Evolutionary conservation across 2,888 invertebrate species (phyloP).

Genomic region (Lepidochrysops patricia): DNA sequence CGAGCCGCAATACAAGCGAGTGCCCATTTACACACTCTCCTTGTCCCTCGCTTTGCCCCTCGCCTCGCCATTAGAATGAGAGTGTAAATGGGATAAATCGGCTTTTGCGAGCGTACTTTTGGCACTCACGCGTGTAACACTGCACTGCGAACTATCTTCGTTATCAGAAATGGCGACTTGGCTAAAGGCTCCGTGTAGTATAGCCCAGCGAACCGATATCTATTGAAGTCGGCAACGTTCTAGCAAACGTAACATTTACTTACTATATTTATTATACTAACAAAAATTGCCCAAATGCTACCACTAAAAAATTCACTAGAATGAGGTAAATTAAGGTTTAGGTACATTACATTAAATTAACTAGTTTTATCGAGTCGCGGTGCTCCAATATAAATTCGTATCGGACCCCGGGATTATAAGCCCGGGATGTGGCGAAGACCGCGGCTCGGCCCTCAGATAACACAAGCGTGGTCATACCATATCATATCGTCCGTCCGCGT

Average conservation of each 20-base stretch:
- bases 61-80: too few relatives aligned
- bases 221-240: conserved; percentile 19
- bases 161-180: too few relatives aligned
- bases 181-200: too few relatives aligned
- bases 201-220: not conserved
- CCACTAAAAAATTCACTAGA: conserved; percentile 69
- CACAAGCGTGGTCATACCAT: conserved; percentile 62
- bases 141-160: too few relatives aligned
- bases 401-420: conserved; percentile 33
- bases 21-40: too few relatives aligned
- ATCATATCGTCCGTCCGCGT: conserved; percentile 39
- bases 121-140: too few relatives aligned
- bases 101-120: too few relatives aligned
- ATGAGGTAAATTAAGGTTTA: conserved; percentile 44
- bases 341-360: conserved; percentile 44
- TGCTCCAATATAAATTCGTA: conserved; percentile 54
- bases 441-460: conserved; percentile 35
- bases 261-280: conserved; percentile 54
- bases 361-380: conserved; percentile 47
- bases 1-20: too few relatives aligned
- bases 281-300: conserved; percentile 57
- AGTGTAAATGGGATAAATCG: too few relatives aligned
- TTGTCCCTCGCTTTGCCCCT: too few relatives aligned
- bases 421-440: conserved; percentile 38
- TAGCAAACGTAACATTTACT: conserved; percentile 64